Conservation (phyloP, 2,113 vertebrate genomes). For the Rattus rattus region DNA sequence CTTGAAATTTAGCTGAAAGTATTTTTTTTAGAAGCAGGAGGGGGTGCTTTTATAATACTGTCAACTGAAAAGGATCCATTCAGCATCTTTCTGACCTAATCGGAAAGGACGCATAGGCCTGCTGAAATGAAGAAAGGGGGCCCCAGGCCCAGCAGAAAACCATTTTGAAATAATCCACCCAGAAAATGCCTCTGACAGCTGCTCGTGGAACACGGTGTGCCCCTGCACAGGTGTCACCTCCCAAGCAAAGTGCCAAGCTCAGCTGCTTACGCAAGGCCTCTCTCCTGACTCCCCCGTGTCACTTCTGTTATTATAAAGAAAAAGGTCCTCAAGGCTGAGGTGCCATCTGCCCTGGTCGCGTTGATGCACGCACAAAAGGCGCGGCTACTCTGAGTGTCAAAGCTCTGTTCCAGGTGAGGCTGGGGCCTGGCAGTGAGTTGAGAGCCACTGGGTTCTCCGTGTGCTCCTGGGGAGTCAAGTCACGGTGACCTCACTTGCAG, state of each 20-base stretch:
- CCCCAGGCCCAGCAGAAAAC: not conserved
- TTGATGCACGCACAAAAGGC: accelerated
- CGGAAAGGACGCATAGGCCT: not conserved
- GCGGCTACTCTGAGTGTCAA: accelerated
- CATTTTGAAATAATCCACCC: not conserved
- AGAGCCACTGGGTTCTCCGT: accelerated
- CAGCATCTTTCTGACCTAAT: not conserved
- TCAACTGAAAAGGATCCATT: not conserved
- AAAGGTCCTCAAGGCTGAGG: accelerated
- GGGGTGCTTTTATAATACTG: constrained; percentile 48
- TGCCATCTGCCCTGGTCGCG: accelerated
- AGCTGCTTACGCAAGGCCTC: accelerated
- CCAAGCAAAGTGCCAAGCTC: accelerated
- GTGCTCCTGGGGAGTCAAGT: not conserved
- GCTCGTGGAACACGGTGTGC: not conserved
- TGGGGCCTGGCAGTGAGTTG: accelerated
- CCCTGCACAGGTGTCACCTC: not conserved
- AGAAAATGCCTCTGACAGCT: not conserved
- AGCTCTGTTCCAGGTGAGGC: accelerated
- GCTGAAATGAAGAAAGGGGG: not conserved
- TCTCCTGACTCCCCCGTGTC: accelerated
- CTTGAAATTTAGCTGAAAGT: constrained; percentile 4
- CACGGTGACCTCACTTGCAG: accelerated
- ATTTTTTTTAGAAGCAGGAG: constrained; percentile 22
- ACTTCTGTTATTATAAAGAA: not conserved